Evolutionary conservation across 2,797 vertebrate species (phyloP), one percentile per base, ranked within the genome.

Genomic region (Naso thynnoides): DNA sequence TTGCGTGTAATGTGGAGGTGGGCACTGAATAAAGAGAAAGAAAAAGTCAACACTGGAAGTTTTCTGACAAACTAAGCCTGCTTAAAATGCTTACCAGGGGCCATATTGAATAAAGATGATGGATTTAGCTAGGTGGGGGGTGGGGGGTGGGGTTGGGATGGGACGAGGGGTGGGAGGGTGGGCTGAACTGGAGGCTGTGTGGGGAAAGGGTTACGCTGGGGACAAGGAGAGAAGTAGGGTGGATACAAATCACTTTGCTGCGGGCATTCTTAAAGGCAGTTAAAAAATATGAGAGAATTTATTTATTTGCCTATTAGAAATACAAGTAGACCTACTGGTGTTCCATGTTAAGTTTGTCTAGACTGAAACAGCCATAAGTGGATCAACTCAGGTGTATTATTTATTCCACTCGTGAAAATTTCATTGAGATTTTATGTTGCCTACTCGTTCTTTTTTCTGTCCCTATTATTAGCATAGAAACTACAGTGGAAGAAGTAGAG

Each of bases 81-180:
- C 84, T 91, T 90, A 85, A 86, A 92, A 89, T 89, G 78, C 86
- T 83, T 81, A 89, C 92, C 85, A 65, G 84, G 67, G 89, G 90
- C 85, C 73, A 89, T 85, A 81, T 76, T 92, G 89, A 92, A 92
- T 92, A 91, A 92, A 92, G 90, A 92, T 92, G 91, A 91, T 89
- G 85, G 86, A 75, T 88, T 92, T 89, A 91, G 82, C 78, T 74
- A 64, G 84, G 73, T 83, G 76, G 69, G 36, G 62, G 75, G 77
- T 58, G 57, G 33, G n/a, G 41, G 18, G 29, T 26, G 39, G 26
- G 31, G 31, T 33, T n/a, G n/a, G n/a, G n/a, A n/a, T n/a, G n/a
- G n/a, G n/a, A n/a, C n/a, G n/a, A n/a, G n/a, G n/a, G n/a, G n/a
- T n/a, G n/a, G n/a, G n/a, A n/a, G n/a, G n/a, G 44, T 48, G 65